phyloP scores from a whole-genome alignment of 2,113 vertebrate genomes.

The Muntiacus muntjak region DNA sequence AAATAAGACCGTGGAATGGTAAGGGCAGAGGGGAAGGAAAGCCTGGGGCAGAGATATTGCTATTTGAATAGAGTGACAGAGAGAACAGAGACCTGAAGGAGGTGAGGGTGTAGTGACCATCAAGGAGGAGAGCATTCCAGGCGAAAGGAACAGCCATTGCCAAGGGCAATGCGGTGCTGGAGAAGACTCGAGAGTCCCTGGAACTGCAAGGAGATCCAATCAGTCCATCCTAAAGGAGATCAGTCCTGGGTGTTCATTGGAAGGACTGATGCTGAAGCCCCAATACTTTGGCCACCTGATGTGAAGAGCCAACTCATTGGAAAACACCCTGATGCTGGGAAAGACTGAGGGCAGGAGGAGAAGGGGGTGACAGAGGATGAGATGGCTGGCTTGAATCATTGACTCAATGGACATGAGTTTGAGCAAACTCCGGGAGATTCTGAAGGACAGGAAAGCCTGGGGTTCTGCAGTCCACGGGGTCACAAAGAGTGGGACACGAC shows the following conservation, averaged over 20 bases:
- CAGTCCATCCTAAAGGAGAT: neutral
- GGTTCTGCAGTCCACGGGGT: neutral
- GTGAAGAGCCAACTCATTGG: neutral
- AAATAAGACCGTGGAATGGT: neutral
- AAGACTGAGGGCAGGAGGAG: neutral
- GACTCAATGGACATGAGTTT: neutral
- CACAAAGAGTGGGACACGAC: fast-evolving
- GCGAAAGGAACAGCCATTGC: neutral
- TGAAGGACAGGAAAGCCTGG: neutral
- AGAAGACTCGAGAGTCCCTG: neutral
- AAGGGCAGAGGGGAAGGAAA: neutral
- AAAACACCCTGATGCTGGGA: neutral
- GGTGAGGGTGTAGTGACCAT: fast-evolving
- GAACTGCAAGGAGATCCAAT: neutral
- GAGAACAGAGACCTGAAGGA: neutral
- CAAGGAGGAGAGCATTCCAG: neutral
- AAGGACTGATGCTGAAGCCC: neutral
- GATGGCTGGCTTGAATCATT: neutral
- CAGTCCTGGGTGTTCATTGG: neutral
- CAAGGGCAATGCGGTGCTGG: neutral
- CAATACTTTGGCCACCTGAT: neutral
- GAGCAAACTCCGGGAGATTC: neutral
- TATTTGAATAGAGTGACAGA: neutral
- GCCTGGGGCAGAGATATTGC: neutral
- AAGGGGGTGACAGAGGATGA: neutral